Evolutionary conservation across 2,113 vertebrate species (phyloP).

Genomic region (Pteronura brasiliensis): DNA sequence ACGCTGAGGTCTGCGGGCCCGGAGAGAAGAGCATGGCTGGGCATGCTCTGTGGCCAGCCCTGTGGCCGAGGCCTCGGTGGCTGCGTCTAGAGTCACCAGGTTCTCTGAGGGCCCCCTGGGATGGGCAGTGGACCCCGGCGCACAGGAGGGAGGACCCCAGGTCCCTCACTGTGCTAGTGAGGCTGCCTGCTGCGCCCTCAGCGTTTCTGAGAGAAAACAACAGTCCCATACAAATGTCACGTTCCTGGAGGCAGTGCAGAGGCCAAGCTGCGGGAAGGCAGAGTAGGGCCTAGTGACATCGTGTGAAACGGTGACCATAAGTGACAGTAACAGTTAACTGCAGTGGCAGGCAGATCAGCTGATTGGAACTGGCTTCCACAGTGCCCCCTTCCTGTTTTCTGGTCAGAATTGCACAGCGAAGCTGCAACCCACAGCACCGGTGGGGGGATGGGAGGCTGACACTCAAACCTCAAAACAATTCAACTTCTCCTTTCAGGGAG

Average conservation of each 20-base stretch:
- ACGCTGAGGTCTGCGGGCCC: not conserved
- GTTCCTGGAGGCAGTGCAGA: not conserved
- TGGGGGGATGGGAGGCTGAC: not conserved
- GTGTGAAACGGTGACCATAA: not conserved
- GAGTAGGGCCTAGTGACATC: not conserved
- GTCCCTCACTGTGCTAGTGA: not conserved
- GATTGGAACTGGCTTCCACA: constrained; percentile 71
- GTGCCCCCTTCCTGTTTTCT: constrained; percentile 83
- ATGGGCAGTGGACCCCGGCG: fast-evolving
- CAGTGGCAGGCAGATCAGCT: constrained; percentile 66
- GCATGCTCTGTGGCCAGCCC: not conserved
- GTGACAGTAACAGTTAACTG: constrained; percentile 65
- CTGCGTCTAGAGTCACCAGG: not conserved
- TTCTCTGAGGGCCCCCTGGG: not conserved
- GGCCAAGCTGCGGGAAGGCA: not conserved
- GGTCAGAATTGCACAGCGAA: constrained; percentile 60
- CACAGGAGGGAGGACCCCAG: not conserved
- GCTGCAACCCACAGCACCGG: not conserved
- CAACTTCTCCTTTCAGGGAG: constrained; percentile 83
- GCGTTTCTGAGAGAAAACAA: not conserved
- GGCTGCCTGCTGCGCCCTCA: not conserved
- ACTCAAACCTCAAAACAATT: constrained; percentile 74
- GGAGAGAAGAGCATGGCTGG: not conserved
- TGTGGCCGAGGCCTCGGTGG: fast-evolving
- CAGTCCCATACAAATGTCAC: fast-evolving